Conservation (phyloP, 2,797 vertebrate species). For the Phyllotis vaccarum region DNA sequence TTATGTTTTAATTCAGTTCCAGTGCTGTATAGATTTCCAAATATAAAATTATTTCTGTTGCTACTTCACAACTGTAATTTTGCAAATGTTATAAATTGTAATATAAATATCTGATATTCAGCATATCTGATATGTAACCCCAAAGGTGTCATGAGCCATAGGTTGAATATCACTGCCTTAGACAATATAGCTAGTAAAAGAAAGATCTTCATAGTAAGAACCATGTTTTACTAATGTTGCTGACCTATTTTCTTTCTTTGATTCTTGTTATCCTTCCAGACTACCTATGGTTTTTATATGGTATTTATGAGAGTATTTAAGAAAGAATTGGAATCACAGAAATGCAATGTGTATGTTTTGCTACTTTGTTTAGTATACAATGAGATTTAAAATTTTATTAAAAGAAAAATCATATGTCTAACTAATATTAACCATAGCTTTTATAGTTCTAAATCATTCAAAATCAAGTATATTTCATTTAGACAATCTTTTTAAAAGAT, state of each 20-base stretch:
- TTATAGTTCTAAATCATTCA: neutral
- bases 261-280: neutral
- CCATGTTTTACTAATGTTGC: neutral
- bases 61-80: neutral
- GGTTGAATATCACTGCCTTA: neutral
- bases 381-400: neutral
- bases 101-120: neutral
- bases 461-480: neutral
- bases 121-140: neutral
- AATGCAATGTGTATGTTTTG: neutral
- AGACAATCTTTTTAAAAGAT: neutral
- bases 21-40: neutral
- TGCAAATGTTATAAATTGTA: neutral
- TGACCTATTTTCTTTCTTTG: neutral
- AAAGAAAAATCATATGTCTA: neutral
- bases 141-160: too few relatives aligned
- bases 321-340: neutral
- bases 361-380: neutral
- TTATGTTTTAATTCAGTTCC: neutral
- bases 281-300: neutral
- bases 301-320: neutral
- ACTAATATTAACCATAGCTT: neutral
- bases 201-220: neutral
- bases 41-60: neutral
- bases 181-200: neutral